Evolutionary conservation across 1,140 invertebrate genomes (phyloP), one percentile per base, ranked within the genome.

Genomic region (Euwallacea fornicatus): DNA sequence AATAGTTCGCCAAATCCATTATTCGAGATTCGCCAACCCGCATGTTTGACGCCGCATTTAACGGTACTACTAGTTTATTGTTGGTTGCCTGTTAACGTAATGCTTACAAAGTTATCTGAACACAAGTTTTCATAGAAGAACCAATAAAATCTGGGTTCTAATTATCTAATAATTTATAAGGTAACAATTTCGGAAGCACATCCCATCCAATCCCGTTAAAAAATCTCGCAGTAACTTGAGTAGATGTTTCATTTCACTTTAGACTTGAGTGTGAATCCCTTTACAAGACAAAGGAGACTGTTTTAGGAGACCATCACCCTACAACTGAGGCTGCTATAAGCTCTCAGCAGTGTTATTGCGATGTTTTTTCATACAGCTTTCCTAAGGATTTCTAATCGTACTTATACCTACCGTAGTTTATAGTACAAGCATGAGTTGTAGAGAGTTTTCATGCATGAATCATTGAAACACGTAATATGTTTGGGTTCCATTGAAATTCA

Each of bases 161-260:
- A 33, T 33, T 33, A 33, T 33, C 21, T 33, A 33, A 33, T 33
- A 33, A 33, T 33, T 33, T 1, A 33, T 33, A 33, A 33, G 21
- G 21, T 33, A 33, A 33, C 21, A 33, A 33, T 33, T 33, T 33
- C 21, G 21, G 21, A 33, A 33, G 21, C 21, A 33, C 4, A 33
- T 33, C 21, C 21, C 21, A 33, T 33, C 21, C 21, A 33, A 33
- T 33, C 21, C 21, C 21, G 4, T 33, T 33, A 33, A 33, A 66
- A 66, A 66, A 66, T 66, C 41, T 66, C 64, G 64, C 64, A 66
- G 50, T 66, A 66, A 66, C 64, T 54, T 42, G 9, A 41, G 13
- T 13, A 64, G 16, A 7, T 10, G 16, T 33, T 15, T 42, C 13
- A 15, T 42, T 55, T 55, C 41, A 42, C 21, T 16, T 46, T 64